Evolutionary conservation across 2,113 vertebrate genomes (phyloP).

Genomic region (Gavia stellata): DNA sequence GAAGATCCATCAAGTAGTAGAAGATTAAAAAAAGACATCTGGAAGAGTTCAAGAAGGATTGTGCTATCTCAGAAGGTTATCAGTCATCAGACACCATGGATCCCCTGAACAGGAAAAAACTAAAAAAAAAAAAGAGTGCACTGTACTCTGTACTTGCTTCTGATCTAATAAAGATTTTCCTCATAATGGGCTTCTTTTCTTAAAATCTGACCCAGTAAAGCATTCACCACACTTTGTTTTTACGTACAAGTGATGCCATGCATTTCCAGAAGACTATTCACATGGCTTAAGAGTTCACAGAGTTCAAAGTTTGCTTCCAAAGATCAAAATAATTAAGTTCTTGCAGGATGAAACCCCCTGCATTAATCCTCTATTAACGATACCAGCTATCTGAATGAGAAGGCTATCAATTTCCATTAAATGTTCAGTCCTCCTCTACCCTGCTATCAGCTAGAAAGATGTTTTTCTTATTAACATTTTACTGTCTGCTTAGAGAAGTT

Average conservation of each 20-base stretch:
- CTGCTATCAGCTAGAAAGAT: background rate
- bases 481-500: background rate
- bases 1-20: background rate
- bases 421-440: background rate
- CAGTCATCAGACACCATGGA: background rate
- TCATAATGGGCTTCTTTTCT: background rate
- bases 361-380: background rate
- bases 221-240: background rate
- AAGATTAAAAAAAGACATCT: background rate
- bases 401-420: background rate
- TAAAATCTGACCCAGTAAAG: background rate
- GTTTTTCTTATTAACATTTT: background rate
- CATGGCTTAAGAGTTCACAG: background rate
- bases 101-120: fast-evolving
- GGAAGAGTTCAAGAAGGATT: background rate
- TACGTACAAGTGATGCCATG: background rate
- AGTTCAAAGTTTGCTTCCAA: background rate
- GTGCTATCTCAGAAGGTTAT: background rate
- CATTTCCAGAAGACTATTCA: background rate
- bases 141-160: background rate
- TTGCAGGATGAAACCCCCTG: background rate
- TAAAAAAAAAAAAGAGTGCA: background rate
- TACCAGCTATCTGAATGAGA: background rate
- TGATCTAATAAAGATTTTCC: background rate
- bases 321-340: background rate